phyloP scores from a whole-genome alignment of 1,140 invertebrate species.

The Holotrichia oblita region DNA sequence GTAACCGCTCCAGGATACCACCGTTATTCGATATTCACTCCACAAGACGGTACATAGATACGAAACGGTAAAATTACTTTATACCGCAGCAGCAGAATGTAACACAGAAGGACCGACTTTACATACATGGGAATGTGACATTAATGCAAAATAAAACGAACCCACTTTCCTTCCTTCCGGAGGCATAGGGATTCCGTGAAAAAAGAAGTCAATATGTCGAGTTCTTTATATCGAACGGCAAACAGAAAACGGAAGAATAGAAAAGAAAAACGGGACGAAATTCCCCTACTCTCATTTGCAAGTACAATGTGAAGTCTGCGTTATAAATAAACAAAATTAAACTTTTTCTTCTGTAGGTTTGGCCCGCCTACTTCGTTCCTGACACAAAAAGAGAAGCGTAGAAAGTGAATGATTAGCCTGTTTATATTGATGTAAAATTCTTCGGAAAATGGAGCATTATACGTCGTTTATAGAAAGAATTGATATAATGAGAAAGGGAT shows the following conservation, averaged over 20 bases:
- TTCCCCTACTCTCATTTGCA: background rate
- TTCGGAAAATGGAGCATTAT: background rate
- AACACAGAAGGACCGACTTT: constrained; percentile 20
- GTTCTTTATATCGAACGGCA: constrained; percentile 7
- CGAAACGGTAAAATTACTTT: background rate
- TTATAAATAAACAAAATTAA: constrained; percentile 2
- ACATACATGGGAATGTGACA: constrained; percentile 35
- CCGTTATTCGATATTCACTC: constrained; percentile 26
- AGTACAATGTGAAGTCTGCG: background rate
- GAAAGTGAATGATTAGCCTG: background rate
- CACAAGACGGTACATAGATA: background rate
- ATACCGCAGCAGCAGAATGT: background rate
- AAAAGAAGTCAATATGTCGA: constrained; percentile 7
- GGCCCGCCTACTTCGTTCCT: background rate
- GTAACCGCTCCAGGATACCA: background rate
- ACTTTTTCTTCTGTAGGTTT: background rate
- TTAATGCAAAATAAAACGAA: constrained; percentile 27
- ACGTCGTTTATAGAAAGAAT: background rate
- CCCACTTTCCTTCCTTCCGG: background rate
- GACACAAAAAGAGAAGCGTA: background rate
- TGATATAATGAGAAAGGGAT: background rate
- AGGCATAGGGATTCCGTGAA: background rate
- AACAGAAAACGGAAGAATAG: background rate
- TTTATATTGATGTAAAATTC: background rate
- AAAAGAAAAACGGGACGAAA: background rate